Base-by-base conservation (phyloP, 1,140 invertebrate genomes). In the Adelges cooleyi region DNA sequence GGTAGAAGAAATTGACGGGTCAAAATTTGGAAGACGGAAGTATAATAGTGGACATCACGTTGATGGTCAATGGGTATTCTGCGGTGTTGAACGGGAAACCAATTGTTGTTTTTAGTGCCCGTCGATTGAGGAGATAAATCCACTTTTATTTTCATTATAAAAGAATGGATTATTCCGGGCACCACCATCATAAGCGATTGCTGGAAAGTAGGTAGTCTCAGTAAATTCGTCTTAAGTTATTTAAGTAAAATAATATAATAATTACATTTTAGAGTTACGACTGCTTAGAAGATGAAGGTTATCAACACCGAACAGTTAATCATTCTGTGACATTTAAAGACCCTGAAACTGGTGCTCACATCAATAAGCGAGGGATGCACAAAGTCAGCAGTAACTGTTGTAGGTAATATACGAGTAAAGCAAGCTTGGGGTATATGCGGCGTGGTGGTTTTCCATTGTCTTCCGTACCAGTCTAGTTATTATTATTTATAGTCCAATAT, bases 41-140 rank as follows among this genome's bases (percentile, higher is more conserved):
- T 71, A 73, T 40, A 66, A 74, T 65, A 22, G 67, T n/a, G 72
- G 70, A 9, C 67, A 69, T 62, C n/a, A 52, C 0, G 56, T 73
- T 1, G 71, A 72, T 52, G 68, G 76, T 68, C 66, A 75, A 68
- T 73, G 76, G 75, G 72, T 77, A 69, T 76, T 78, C 73, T 75
- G 72, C n/a, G 73, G 71, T 2, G 49, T 71, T 25, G 69, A 72
- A 65, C 17, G 70, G 20, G 70, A 65, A 1, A 52, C 5, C 17
- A 11, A 11, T n/a, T 25, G 22, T n/a, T 27, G 23, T 8, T 50
- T 50, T n/a, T 25, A 15, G 20, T 49, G 15, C 46, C 20, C 11
- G 46, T 49, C 15, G 46, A 49, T 23, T 3, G 20, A 3, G 9
- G 46, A 15, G 22, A 49, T 22, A 49, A 49, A 23, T 11, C 0